Evolutionary conservation across 2,113 vertebrate genomes (phyloP).

Genomic region (Benitochromis conjunctus): DNA sequence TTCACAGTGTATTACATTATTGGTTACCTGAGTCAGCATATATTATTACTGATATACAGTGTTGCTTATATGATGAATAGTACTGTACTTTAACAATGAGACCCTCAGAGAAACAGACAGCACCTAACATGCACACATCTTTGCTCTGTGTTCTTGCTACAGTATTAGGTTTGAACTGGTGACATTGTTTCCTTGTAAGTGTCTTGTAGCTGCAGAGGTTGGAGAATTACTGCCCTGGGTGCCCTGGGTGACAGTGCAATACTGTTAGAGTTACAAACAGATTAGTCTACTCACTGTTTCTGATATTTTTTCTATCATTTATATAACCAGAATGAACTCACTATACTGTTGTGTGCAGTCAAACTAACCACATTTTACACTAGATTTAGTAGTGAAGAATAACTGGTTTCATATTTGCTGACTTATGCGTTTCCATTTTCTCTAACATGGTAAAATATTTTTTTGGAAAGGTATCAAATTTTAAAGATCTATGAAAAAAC

Average conservation of each 20-base stretch:
- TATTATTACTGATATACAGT: background rate
- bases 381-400: background rate
- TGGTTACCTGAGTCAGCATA: background rate
- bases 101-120: background rate
- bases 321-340: background rate
- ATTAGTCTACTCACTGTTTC: background rate
- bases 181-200: background rate
- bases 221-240: background rate
- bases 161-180: slow-evolving; percentile 8
- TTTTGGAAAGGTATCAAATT: background rate
- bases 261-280: background rate
- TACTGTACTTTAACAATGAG: background rate
- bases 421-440: background rate
- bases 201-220: background rate
- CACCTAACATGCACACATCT: background rate
- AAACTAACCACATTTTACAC: background rate
- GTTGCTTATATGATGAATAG: background rate
- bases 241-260: background rate
- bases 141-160: background rate
- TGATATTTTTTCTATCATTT: background rate
- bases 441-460: background rate
- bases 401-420: background rate
- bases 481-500: background rate
- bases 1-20: background rate
- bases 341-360: background rate